phyloP scores from a whole-genome alignment of 2,888 invertebrate genomes.

The Phrixothrix hirtus region DNA sequence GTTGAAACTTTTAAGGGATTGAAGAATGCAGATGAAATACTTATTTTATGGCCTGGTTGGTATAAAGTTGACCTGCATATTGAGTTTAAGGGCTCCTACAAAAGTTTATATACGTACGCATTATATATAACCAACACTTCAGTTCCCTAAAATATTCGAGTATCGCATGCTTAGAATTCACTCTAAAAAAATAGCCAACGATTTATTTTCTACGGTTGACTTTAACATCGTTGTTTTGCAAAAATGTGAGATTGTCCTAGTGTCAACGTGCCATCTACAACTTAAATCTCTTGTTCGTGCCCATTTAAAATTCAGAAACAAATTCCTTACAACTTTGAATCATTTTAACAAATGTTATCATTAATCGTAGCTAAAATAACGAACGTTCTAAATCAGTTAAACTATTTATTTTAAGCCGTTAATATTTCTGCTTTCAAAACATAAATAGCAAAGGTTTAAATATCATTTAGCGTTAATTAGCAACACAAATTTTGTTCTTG shows the following conservation, averaged over 20 bases:
- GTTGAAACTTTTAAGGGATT: slow-evolving; percentile 15
- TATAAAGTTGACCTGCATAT: slow-evolving; percentile 13
- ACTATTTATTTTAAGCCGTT: no score
- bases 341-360: no score
- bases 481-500: no score
- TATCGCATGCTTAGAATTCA: slow-evolving; percentile 12
- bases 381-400: no score
- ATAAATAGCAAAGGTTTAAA: no score
- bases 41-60: slow-evolving; percentile 4
- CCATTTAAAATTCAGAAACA: background rate
- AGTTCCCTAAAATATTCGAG: slow-evolving; percentile 13
- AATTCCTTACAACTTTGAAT: background rate
- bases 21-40: background rate
- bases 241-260: slow-evolving; percentile 4
- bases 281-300: slow-evolving; percentile 1
- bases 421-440: no score
- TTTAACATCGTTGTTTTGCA: slow-evolving; percentile 12
- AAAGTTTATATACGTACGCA: background rate
- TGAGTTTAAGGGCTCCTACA: slow-evolving; percentile 6
- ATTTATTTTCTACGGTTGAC: slow-evolving; percentile 10
- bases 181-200: slow-evolving; percentile 6
- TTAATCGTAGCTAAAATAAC: no score
- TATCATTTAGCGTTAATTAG: no score
- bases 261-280: background rate
- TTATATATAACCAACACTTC: slow-evolving; percentile 13